Conservation (phyloP, 37 sponge, comb jelly and placozoan species). For the Eunapius fragilis region DNA sequence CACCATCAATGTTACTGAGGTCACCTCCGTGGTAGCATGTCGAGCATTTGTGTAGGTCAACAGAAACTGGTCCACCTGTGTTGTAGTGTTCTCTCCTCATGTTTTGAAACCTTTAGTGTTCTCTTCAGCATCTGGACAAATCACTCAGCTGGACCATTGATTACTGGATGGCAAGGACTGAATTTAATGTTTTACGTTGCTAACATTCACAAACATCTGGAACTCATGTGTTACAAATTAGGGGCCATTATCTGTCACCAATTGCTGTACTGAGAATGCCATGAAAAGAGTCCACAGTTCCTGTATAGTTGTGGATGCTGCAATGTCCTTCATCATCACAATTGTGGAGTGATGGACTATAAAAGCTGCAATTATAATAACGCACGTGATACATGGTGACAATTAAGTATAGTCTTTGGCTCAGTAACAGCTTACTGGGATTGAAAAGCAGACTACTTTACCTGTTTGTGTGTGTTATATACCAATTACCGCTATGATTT, state of each 20-base stretch:
- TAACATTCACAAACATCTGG: slow-evolving; percentile 4
- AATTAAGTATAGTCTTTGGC: too few species aligned
- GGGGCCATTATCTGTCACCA: slow-evolving; percentile 45
- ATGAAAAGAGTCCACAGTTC: not conserved
- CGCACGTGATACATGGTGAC: too few species aligned
- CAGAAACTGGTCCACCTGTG: not conserved
- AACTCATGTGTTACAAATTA: slow-evolving; percentile 32
- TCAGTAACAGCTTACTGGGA: too few species aligned
- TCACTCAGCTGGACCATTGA: slow-evolving; percentile 7
- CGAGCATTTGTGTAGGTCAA: not conserved
- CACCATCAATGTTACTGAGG: not conserved
- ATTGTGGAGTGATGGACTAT: too few species aligned
- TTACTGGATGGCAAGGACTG: slow-evolving; percentile 14
- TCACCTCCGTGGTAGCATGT: not conserved
- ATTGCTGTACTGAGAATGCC: not conserved
- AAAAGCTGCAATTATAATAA: too few species aligned
- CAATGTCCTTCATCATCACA: not conserved
- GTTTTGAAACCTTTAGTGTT: not conserved
- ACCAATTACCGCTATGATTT: too few species aligned
- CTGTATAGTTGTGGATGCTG: not conserved
- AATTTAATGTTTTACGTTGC: slow-evolving; percentile 12
- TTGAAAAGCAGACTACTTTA: too few species aligned
- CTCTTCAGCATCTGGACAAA: not conserved
- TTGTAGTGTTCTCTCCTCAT: not conserved
- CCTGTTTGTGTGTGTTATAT: too few species aligned